Conservation (phyloP, 2,888 invertebrate genomes). For the Cabera pusaria region DNA sequence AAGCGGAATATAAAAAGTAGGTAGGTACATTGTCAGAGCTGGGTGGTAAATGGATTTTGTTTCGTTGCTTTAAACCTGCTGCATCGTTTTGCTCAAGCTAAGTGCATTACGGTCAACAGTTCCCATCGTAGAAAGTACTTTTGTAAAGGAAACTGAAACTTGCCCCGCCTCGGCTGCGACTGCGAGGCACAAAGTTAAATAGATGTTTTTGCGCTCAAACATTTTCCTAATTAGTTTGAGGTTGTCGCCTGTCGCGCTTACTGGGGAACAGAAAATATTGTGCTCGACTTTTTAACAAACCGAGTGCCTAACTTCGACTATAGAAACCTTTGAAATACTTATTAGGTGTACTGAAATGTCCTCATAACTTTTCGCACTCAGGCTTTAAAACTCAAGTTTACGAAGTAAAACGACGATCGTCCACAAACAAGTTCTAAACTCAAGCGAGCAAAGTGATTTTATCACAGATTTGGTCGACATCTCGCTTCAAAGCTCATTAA, state of each 20-base stretch:
- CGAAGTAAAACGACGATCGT: slow-evolving; percentile 10
- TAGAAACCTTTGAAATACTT: no score
- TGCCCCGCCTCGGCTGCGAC: slow-evolving; percentile 16
- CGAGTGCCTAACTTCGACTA: no score
- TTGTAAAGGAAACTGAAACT: slow-evolving; percentile 29
- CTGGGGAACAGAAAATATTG: background rate
- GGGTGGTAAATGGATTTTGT: slow-evolving; percentile 50
- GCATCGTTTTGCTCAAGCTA: slow-evolving; percentile 34
- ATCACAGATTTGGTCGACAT: slow-evolving; percentile 30
- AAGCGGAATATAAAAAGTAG: slow-evolving; percentile 43
- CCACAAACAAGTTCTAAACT: slow-evolving; percentile 9
- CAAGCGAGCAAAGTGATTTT: slow-evolving; percentile 25
- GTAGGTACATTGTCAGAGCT: slow-evolving; percentile 42
- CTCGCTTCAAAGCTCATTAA: slow-evolving; percentile 36
- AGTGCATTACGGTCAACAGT: slow-evolving; percentile 32
- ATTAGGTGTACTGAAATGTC: background rate
- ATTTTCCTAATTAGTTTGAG: slow-evolving; percentile 27
- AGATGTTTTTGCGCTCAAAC: slow-evolving; percentile 26
- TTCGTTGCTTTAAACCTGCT: slow-evolving; percentile 44
- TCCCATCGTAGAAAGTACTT: slow-evolving; percentile 27
- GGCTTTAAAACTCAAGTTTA: background rate
- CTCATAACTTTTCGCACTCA: background rate
- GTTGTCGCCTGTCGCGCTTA: slow-evolving; percentile 17
- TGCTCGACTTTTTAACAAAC: background rate
- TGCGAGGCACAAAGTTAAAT: slow-evolving; percentile 24